These are phyloP conservation scores for Phasia obesa DNA, from an alignment of 2,888 invertebrate species.

Conservation along the genomic window DNA sequence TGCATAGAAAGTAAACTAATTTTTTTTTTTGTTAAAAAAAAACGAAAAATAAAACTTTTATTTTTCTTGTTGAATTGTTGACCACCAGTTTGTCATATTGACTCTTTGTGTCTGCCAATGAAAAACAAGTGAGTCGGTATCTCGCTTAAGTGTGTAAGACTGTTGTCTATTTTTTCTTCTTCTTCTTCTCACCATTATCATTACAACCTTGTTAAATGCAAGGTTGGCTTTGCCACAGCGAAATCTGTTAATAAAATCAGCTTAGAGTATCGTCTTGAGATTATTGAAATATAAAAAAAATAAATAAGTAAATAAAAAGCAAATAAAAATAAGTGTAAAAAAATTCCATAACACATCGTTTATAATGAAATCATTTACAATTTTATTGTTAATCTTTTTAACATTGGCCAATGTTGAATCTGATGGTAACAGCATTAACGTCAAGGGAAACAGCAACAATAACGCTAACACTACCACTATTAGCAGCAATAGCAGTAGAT, in stretches of 20 bases:
- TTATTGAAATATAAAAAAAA: not conserved
- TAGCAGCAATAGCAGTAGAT: slow-evolving; percentile 22
- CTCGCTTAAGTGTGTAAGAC: not conserved
- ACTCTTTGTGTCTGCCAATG: not conserved
- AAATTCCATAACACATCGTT: not conserved
- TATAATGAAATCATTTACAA: slow-evolving; percentile 60
- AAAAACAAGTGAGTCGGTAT: not conserved
- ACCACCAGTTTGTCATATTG: not conserved
- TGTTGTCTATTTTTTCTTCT: slow-evolving; percentile 8
- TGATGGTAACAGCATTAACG: slow-evolving; percentile 42
- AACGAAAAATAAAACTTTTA: not conserved
- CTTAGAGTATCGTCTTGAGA: slow-evolving; percentile 48
- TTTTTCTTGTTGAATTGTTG: not conserved
- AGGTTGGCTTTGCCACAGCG: slow-evolving; percentile 43
- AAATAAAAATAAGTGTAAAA: slow-evolving; percentile 7
- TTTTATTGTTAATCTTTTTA: slow-evolving; percentile 59
- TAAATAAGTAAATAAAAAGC: not conserved
- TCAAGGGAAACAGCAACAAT: slow-evolving; percentile 15
- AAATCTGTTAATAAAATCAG: slow-evolving; percentile 24
- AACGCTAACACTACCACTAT: not conserved
- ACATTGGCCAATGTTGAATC: slow-evolving; percentile 55
- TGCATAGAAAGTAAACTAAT: slow-evolving; percentile 1
- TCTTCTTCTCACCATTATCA: slow-evolving; percentile 6
- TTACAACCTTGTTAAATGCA: slow-evolving; percentile 56
- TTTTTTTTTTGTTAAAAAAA: not conserved